These are phyloP conservation scores for Hydrochoerus hydrochaeris DNA, from an alignment of 2,113 vertebrate genomes.

Conservation along the genomic window DNA sequence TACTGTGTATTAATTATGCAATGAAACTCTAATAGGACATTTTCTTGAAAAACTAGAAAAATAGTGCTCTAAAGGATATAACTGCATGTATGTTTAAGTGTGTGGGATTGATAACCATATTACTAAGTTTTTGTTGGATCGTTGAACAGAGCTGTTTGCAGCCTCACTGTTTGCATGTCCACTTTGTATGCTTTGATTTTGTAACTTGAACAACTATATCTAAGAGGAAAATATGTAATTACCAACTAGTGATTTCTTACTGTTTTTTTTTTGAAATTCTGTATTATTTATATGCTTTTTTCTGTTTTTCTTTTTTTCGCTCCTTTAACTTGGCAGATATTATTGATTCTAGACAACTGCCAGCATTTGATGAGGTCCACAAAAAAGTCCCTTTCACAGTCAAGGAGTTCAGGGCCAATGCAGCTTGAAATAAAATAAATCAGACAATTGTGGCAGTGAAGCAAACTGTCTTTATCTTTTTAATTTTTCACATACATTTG, in stretches of 20 bases:
- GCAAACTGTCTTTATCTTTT: not conserved
- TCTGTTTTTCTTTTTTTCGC: too few species aligned
- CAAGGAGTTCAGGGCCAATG: not conserved
- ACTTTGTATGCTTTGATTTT: too few species aligned
- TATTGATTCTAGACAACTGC: constrained; percentile 9
- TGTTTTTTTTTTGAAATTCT: too few species aligned
- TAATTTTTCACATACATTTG: not conserved
- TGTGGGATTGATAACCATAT: too few species aligned
- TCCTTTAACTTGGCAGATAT: not conserved
- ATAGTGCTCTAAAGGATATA: not conserved
- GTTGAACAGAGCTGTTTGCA: too few species aligned
- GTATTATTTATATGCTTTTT: too few species aligned
- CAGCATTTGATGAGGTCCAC: not conserved
- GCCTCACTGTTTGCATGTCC: too few species aligned
- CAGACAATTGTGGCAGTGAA: not conserved
- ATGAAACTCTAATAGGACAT: not conserved
- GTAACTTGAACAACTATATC: too few species aligned
- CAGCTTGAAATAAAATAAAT: not conserved
- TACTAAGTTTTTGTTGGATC: too few species aligned
- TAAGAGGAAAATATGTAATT: too few species aligned
- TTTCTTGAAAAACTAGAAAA: not conserved
- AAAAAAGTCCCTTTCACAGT: not conserved
- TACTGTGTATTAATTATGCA: not conserved
- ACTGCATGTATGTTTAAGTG: too few species aligned
- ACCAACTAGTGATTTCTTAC: too few species aligned